Conservation (phyloP, 2,888 invertebrate species). For the Nemurella pictetii region DNA sequence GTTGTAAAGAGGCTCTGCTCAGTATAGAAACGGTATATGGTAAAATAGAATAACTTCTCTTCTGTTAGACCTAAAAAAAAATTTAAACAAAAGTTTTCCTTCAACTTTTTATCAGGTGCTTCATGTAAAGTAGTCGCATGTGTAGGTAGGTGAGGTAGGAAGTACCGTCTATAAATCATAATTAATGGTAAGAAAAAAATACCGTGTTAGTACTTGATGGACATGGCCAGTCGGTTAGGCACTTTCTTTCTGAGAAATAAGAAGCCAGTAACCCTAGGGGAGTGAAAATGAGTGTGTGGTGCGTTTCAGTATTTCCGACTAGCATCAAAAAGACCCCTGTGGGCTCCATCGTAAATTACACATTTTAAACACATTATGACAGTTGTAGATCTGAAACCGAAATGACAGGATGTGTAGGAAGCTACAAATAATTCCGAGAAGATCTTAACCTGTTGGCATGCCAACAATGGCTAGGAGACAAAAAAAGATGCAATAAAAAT, state of each 20-base stretch:
- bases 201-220: background rate
- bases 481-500: background rate
- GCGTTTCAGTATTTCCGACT: background rate
- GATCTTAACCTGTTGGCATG: background rate
- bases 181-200: background rate
- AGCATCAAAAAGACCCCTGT: background rate
- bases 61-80: too few relatives aligned
- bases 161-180: background rate
- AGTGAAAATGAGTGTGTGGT: background rate
- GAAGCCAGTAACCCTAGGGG: background rate
- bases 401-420: background rate
- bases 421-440: background rate
- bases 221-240: background rate
- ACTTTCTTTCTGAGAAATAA: background rate
- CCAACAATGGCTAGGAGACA: background rate
- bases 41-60: too few relatives aligned
- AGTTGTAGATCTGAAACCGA: background rate
- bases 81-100: too few relatives aligned
- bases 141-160: background rate
- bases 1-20: too few relatives aligned
- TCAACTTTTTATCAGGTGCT: too few relatives aligned
- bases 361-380: background rate
- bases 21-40: too few relatives aligned
- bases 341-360: background rate
- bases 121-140: too few relatives aligned